Conservation (phyloP, 1,140 invertebrate species). For the Littorina saxatilis region DNA sequence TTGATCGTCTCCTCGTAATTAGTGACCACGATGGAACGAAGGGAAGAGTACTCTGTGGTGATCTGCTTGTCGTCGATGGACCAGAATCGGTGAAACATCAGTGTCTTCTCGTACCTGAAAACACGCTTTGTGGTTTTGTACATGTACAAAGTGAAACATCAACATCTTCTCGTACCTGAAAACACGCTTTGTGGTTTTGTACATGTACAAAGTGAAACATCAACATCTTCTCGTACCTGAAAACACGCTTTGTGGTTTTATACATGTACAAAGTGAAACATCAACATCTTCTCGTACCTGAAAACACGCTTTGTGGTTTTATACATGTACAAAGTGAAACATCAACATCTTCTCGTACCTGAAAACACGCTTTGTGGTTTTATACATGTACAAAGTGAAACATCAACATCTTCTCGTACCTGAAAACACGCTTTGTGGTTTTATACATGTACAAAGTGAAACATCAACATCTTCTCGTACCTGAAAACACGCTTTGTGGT, state of each 20-base stretch:
- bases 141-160: slow-evolving; percentile 97
- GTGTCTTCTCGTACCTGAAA: slow-evolving; percentile 89
- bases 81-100: slow-evolving; percentile 99
- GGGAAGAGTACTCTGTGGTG: slow-evolving; percentile 96
- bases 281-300: slow-evolving; percentile 92
- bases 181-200: too few relatives aligned
- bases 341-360: slow-evolving; percentile 94
- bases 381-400: slow-evolving; percentile 92
- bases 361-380: not conserved
- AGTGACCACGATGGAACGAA: slow-evolving; percentile 97
- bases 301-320: too few relatives aligned
- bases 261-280: too few relatives aligned
- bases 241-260: too few relatives aligned
- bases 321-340: too few relatives aligned
- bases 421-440: slow-evolving; percentile 67
- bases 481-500: slow-evolving; percentile 75
- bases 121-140: too few relatives aligned
- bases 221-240: slow-evolving; percentile 91
- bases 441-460: slow-evolving; percentile 87
- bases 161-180: slow-evolving; percentile 91
- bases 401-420: slow-evolving; percentile 93
- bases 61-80: slow-evolving; percentile 98
- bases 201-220: too few relatives aligned
- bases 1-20: slow-evolving; percentile 99
- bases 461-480: slow-evolving; percentile 94